Evolutionary conservation across 2,888 invertebrate species (phyloP).

Genomic region (Cyaniris semiargus): DNA sequence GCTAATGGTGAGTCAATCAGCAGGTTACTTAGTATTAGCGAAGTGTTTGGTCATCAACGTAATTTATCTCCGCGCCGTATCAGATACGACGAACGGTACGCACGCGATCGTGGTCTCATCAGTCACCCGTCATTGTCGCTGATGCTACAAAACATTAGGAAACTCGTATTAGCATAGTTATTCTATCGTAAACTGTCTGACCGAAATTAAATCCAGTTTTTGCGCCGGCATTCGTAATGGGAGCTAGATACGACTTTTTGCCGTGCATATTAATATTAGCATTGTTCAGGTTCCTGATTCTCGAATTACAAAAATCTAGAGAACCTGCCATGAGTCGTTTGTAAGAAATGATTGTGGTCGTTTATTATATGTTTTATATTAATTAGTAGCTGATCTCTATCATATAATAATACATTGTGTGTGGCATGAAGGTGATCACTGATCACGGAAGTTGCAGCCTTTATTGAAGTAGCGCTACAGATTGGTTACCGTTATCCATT

Average conservation of each 20-base stretch:
- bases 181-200: constrained; percentile 9
- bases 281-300: not conserved
- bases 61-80: constrained; percentile 64
- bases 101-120: constrained; percentile 71
- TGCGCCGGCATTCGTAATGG: constrained; percentile 4
- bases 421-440: constrained; percentile 39
- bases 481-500: constrained; percentile 64
- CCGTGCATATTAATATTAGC: constrained; percentile 1
- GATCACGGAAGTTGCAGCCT: constrained; percentile 48
- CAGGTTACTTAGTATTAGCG: not conserved
- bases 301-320: not conserved
- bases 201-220: constrained; percentile 19
- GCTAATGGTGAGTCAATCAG: constrained; percentile 60
- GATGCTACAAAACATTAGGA: constrained; percentile 53
- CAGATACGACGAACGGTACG: constrained; percentile 76
- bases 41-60: constrained; percentile 41
- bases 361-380: not conserved
- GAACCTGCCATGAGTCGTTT: not conserved
- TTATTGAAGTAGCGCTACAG: constrained; percentile 55
- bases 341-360: not conserved
- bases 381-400: constrained; percentile 4
- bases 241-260: constrained; percentile 14
- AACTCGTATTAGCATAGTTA: constrained; percentile 11
- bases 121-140: constrained; percentile 73
- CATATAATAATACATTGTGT: not conserved